A percentile compares a stretch with the other conserved stretches of the same genome.
Evolutionary conservation across 64 coral and sea anemone genomes (phyloP).

Genomic region (Hydrozoanthus tunicans): DNA sequence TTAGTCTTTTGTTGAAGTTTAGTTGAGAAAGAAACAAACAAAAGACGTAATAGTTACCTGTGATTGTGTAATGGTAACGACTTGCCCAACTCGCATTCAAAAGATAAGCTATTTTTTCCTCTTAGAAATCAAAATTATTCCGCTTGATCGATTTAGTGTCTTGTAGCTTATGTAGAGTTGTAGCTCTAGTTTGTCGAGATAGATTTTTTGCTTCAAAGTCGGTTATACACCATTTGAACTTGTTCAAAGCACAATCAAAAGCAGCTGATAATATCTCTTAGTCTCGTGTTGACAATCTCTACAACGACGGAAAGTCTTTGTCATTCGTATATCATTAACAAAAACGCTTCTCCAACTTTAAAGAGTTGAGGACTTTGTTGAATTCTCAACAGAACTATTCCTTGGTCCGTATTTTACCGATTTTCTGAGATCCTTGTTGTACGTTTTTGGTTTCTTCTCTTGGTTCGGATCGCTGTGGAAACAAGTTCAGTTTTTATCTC

Average conservation of each 20-base stretch:
- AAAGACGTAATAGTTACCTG: slow-evolving; percentile 22
- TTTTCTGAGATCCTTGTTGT: neutral
- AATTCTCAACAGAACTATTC: neutral
- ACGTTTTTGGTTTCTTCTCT: neutral
- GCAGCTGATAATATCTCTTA: slow-evolving; percentile 44
- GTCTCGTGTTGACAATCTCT: slow-evolving; percentile 18
- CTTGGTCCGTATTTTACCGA: neutral
- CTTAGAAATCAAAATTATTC: neutral
- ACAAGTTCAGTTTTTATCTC: slow-evolving; percentile 40
- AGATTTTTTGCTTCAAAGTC: neutral
- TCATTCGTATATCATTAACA: neutral
- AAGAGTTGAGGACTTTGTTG: neutral
- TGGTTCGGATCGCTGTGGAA: neutral
- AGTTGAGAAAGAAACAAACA: slow-evolving; percentile 40
- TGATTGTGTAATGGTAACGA: neutral
- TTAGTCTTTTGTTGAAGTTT: slow-evolving; percentile 34
- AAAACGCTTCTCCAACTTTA: neutral
- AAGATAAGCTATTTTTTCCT: slow-evolving; percentile 30
- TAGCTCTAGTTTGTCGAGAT: neutral
- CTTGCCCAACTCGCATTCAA: slow-evolving; percentile 2
- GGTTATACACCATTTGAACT: neutral
- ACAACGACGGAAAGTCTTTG: slow-evolving; percentile 23
- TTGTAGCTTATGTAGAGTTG: neutral
- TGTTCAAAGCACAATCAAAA: neutral
- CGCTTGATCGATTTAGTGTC: neutral